phyloP scores from a whole-genome alignment of 2,888 invertebrate species.

The Tribolium freemani region DNA sequence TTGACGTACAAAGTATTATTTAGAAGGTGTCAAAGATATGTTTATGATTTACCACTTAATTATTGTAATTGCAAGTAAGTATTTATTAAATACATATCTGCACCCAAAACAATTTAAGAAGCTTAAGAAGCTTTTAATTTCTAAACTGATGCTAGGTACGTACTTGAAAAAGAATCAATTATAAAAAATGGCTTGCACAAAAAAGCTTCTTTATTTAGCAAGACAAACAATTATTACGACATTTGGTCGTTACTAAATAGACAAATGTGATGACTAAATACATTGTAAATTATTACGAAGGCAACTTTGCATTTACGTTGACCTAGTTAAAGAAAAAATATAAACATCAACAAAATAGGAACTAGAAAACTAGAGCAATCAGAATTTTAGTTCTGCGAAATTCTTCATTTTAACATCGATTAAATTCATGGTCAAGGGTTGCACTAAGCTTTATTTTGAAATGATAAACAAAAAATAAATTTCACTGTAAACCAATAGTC shows the following conservation, averaged over 20 bases:
- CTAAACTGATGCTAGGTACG: too few species aligned
- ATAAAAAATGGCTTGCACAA: not conserved
- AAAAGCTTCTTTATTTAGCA: not conserved
- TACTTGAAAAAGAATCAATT: not conserved
- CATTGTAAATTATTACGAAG: not conserved
- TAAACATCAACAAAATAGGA: not conserved
- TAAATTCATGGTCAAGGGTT: too few species aligned
- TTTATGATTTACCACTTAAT: too few species aligned
- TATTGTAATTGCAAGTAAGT: too few species aligned
- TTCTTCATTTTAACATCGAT: too few species aligned
- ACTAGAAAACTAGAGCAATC: not conserved
- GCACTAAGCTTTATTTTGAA: too few species aligned
- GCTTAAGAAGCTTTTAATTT: too few species aligned
- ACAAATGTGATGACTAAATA: slow-evolving; percentile 1
- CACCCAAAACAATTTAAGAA: too few species aligned
- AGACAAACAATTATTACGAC: not conserved
- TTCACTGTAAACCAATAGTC: too few species aligned
- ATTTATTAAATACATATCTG: too few species aligned
- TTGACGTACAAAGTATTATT: not conserved
- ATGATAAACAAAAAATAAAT: too few species aligned
- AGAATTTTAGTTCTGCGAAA: too few species aligned
- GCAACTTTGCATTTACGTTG: not conserved
- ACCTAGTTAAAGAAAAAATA: not conserved
- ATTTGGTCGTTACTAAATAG: not conserved
- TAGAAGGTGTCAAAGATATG: not conserved